Percentiles rank a stretch among this genome's conserved stretches.
phyloP scores from a whole-genome alignment of 2,797 vertebrate species.

The Siniperca obscura region DNA sequence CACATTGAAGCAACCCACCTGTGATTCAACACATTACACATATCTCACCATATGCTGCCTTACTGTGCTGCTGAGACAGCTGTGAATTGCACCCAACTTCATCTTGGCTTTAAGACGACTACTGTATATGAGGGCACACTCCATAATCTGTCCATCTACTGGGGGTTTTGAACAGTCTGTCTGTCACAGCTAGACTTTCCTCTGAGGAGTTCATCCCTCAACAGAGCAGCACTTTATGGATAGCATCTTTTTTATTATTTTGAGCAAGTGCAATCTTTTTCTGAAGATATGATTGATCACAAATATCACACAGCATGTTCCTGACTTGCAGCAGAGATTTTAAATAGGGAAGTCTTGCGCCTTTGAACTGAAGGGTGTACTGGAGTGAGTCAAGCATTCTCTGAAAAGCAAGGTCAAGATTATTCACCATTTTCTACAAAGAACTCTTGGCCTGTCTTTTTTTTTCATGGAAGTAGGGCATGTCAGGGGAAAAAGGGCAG shows the following conservation, averaged over 20 bases:
- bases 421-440: slow-evolving; percentile 58
- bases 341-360: slow-evolving; percentile 61
- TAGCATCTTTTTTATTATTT: slow-evolving; percentile 77
- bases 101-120: slow-evolving; percentile 56
- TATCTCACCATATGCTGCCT: slow-evolving; percentile 31
- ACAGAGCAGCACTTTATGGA: slow-evolving; percentile 69
- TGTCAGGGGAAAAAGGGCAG: slow-evolving; percentile 46
- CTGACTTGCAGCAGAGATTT: slow-evolving; percentile 67
- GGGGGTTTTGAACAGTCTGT: slow-evolving; percentile 65
- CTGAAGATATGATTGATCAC: slow-evolving; percentile 76
- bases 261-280: slow-evolving; percentile 69
- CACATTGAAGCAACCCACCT: slow-evolving; percentile 18
- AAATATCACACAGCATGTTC: slow-evolving; percentile 74
- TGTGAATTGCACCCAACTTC: slow-evolving; percentile 54
- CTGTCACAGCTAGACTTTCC: slow-evolving; percentile 62
- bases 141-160: slow-evolving; percentile 61
- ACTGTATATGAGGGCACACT: slow-evolving; percentile 59
- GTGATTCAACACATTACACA: slow-evolving; percentile 30
- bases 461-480: slow-evolving; percentile 72
- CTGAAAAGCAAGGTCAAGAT: slow-evolving; percentile 57
- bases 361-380: slow-evolving; percentile 64
- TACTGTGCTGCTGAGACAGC: slow-evolving; percentile 32
- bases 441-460: slow-evolving; percentile 64
- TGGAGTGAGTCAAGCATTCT: slow-evolving; percentile 56
- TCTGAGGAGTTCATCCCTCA: slow-evolving; percentile 73